Conservation (phyloP, 2,888 invertebrate species). For the Piscicola geometra region DNA sequence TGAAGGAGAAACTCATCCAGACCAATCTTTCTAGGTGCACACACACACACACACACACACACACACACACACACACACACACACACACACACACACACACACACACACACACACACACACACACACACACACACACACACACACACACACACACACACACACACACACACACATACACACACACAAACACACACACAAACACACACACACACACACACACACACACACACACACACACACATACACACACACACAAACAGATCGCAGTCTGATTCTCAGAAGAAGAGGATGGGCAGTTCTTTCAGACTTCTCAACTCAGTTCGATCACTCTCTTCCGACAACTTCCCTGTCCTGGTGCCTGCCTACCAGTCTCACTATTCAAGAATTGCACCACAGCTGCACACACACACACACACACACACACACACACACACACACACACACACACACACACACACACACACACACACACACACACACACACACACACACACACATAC, state of each 20-base stretch:
- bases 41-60: neutral
- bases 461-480: neutral
- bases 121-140: conserved; percentile 16
- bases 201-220: conserved; percentile 16
- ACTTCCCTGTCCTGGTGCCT: neutral
- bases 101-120: conserved; percentile 19
- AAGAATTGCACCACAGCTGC: too few species aligned
- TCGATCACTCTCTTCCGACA: neutral
- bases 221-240: conserved; percentile 12
- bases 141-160: conserved; percentile 13
- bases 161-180: neutral
- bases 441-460: conserved; percentile 4
- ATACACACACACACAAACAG: neutral
- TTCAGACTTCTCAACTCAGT: neutral
- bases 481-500: neutral
- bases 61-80: conserved; percentile 18
- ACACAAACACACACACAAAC: conserved; percentile 13
- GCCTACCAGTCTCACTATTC: too few species aligned
- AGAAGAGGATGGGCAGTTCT: neutral
- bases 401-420: neutral
- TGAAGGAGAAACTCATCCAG: too few species aligned
- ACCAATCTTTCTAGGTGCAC: neutral
- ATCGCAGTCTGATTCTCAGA: neutral
- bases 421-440: conserved; percentile 4
- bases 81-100: conserved; percentile 19